Conservation (phyloP, 2,113 vertebrate species). For the Scomber japonicus region DNA sequence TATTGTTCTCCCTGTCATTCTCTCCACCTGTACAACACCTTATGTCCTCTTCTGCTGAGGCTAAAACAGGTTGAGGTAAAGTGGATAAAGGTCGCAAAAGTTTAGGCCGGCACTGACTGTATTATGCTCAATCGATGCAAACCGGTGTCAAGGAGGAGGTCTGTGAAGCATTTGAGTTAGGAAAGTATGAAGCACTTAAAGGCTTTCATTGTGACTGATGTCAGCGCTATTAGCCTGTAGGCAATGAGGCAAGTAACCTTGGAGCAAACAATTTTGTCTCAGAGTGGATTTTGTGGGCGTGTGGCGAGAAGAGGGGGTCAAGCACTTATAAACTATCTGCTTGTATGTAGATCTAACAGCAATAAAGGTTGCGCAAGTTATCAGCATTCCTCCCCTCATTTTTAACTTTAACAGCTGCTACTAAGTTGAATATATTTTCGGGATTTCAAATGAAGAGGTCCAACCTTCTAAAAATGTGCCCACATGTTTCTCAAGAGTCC, state of each 20-base stretch:
- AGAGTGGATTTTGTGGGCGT: constrained; percentile 61
- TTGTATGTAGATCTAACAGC: constrained; percentile 42
- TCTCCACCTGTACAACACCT: background rate
- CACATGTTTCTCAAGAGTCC: constrained; percentile 53
- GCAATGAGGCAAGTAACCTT: constrained; percentile 57
- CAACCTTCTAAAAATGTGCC: constrained; percentile 39
- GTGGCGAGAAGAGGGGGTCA: constrained; percentile 47
- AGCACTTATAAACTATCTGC: constrained; percentile 57
- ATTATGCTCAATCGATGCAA: constrained; percentile 28
- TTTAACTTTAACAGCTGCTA: constrained; percentile 19
- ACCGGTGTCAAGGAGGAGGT: constrained; percentile 41
- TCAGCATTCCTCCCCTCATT: constrained; percentile 1
- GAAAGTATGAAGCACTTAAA: constrained; percentile 54
- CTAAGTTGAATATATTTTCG: constrained; percentile 57
- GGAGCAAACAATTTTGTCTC: constrained; percentile 60
- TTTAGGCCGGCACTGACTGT: constrained; percentile 8
- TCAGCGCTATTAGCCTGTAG: constrained; percentile 61
- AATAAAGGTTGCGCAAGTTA: background rate
- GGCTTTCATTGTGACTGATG: constrained; percentile 61
- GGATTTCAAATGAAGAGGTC: constrained; percentile 40
- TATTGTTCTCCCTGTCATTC: constrained; percentile 1
- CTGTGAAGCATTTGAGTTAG: constrained; percentile 35
- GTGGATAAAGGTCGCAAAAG: constrained; percentile 12
- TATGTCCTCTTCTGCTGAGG: background rate
- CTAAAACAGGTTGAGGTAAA: background rate